phyloP scores from a whole-genome alignment of 1,140 invertebrate genomes.

The Trichonephila clavata region DNA sequence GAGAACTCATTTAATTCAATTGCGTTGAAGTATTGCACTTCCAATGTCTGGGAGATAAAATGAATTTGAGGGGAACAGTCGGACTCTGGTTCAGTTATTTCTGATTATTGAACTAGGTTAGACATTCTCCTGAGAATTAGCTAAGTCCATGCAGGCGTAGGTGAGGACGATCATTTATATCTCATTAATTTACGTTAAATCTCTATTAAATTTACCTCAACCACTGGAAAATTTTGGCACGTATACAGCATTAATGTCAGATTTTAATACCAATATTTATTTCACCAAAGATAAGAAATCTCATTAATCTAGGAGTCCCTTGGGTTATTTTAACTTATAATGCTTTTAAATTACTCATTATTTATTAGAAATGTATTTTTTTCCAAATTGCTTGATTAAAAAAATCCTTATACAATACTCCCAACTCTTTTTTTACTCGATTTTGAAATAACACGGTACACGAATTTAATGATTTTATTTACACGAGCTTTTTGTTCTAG shows the following conservation, averaged over 20 bases:
- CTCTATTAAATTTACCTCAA: slow-evolving; percentile 13
- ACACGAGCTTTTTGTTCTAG: no score
- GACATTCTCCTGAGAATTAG: not conserved
- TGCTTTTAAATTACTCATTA: no score
- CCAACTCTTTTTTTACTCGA: no score
- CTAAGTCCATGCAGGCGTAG: not conserved
- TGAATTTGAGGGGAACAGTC: slow-evolving; percentile 13
- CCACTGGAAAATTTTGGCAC: not conserved
- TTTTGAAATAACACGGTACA: no score
- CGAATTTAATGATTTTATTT: no score
- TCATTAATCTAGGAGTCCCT: no score
- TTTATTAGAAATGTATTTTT: no score
- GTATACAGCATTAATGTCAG: not conserved
- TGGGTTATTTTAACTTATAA: no score
- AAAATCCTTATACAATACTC: no score
- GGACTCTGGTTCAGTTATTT: slow-evolving; percentile 44
- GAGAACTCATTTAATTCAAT: slow-evolving; percentile 66
- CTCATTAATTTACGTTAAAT: slow-evolving; percentile 40
- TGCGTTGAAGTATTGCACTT: slow-evolving; percentile 53
- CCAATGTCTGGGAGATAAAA: slow-evolving; percentile 28
- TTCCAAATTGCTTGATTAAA: no score
- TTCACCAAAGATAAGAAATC: not conserved
- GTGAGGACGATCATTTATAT: slow-evolving; percentile 27
- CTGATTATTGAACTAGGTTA: slow-evolving; percentile 16
- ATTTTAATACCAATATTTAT: not conserved